Conservation (phyloP, 1,140 invertebrate species). For the Cydia fagiglandana region DNA sequence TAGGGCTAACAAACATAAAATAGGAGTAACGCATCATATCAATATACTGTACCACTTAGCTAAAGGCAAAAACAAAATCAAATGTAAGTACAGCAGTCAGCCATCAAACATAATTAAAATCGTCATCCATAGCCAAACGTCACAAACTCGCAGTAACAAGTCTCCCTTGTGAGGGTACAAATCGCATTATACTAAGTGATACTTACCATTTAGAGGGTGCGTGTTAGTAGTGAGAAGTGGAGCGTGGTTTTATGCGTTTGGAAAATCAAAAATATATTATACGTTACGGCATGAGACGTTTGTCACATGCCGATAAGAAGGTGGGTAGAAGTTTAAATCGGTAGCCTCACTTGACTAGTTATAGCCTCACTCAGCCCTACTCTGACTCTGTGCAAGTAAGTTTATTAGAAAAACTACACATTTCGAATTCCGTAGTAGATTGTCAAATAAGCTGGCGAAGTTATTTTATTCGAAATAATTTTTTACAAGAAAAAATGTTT, state of each 20-base stretch:
- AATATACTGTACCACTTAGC: not conserved
- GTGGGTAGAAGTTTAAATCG: not conserved
- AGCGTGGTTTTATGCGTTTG: not conserved
- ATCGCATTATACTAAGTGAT: slow-evolving; percentile 70
- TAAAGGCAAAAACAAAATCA: not conserved
- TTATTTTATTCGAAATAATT: too few species aligned
- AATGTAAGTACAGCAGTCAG: not conserved
- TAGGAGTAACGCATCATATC: not conserved
- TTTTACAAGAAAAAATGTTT: too few species aligned
- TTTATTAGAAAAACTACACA: too few species aligned
- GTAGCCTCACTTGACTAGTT: too few species aligned
- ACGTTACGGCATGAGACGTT: slow-evolving; percentile 9
- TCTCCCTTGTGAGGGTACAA: slow-evolving; percentile 46
- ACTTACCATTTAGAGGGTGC: slow-evolving; percentile 51
- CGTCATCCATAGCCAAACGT: slow-evolving; percentile 15
- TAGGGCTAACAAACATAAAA: not conserved
- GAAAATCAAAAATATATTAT: slow-evolving; percentile 18
- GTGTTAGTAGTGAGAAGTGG: slow-evolving; percentile 9
- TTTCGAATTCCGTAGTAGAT: too few species aligned
- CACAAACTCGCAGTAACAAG: slow-evolving; percentile 10
- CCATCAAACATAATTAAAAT: slow-evolving; percentile 28
- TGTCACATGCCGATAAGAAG: not conserved
- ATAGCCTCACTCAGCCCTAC: too few species aligned
- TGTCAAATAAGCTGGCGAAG: too few species aligned
- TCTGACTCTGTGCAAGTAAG: too few species aligned